Base-by-base conservation (phyloP, 1,140 invertebrate species). In the Drosophila gunungcola region DNA sequence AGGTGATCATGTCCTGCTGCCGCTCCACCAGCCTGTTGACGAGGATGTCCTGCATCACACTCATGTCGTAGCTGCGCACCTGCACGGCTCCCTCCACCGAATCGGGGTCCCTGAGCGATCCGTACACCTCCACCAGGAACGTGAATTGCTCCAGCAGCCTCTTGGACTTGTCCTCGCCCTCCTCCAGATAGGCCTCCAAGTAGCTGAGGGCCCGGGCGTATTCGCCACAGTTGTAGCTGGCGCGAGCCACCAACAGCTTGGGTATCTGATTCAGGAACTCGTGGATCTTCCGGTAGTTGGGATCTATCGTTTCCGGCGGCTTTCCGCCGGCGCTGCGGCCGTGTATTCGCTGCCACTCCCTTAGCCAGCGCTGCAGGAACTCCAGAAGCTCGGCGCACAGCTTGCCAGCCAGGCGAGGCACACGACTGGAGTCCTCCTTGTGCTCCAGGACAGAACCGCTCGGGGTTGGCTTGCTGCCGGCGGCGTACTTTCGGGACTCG, bases 21-120 rank as follows among this genome's bases (percentile, higher is more conserved):
- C 96, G 94, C 4, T 96, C 96, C 11, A 95, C 95, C 3, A 96
- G 94, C 78, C 96, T 95, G 82, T 97, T 95, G 5, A 95, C 94
- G 5, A 97, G 88, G 58, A 97, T 95, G 69, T 95, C 93, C 80
- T 97, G 95, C 43, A 95, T 94, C 5, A 96, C 90, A 2, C 95
- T 95, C 16, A 96, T 95, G 81, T 95, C 95, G 2, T 94, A 93
- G 64, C 94, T 92, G 76, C 95, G 95, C 43, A 95, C 93, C 12
- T 95, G 94, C 61, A 96, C 92, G 9, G 96, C 95, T 32, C 95
- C 96, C 69, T 95, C 94, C 3, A 97, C 94, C 39, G 95, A 95
- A 91, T 97, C 96, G 0, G 95, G 94, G 88, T 97, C 96, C 89
- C 96, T 95, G 16, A 97, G 86, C 70, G 95, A 93, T 0, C 95